Conservation (phyloP, 2,797 vertebrate genomes). For the Sebastolobus altivelis region DNA sequence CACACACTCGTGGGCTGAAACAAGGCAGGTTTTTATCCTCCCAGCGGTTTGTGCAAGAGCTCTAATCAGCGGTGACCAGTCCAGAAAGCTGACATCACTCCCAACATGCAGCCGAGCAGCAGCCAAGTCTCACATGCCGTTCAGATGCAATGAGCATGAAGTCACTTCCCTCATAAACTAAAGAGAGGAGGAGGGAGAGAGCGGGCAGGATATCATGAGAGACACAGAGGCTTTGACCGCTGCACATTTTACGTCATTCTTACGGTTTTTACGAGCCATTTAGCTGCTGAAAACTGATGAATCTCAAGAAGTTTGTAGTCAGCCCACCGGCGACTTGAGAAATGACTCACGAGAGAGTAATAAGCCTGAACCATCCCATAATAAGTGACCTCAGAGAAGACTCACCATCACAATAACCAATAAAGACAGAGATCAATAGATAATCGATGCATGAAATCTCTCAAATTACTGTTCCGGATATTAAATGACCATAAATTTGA, state of each 20-base stretch:
- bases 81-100: conserved; percentile 78
- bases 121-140: conserved; percentile 71
- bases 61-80: conserved; percentile 57
- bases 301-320: conserved; percentile 36
- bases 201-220: conserved; percentile 14
- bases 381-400: conserved; percentile 9
- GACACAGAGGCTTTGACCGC: conserved; percentile 11
- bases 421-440: background rate
- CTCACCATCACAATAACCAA: background rate
- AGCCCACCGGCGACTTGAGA: conserved; percentile 17
- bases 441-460: background rate
- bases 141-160: conserved; percentile 78
- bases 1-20: conserved; percentile 30
- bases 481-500: background rate
- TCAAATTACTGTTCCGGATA: background rate
- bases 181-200: background rate
- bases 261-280: conserved; percentile 44
- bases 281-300: conserved; percentile 36
- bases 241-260: conserved; percentile 37
- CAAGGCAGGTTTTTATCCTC: conserved; percentile 44
- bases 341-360: conserved; percentile 44
- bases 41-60: conserved; percentile 47
- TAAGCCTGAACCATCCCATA: background rate
- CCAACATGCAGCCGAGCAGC: conserved; percentile 64
- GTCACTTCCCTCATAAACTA: conserved; percentile 81